These are phyloP conservation scores for Euglossa dilemma DNA, from an alignment of 1,140 invertebrate species.

Conservation along the genomic window DNA sequence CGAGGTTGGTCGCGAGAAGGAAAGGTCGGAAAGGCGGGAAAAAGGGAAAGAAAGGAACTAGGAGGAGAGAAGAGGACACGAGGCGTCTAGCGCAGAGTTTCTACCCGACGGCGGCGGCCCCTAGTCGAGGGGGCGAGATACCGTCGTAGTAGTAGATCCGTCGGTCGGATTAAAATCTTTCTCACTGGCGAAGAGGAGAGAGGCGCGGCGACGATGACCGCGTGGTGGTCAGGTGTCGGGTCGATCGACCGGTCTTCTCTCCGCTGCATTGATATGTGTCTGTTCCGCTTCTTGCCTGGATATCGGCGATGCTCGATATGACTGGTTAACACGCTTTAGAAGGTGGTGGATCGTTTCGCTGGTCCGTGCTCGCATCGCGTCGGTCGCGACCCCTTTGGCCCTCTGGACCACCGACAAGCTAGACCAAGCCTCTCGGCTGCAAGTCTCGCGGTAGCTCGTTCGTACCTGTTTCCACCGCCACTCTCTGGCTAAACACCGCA, in stretches of 20 bases:
- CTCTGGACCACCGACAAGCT: slow-evolving; percentile 44
- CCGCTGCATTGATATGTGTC: slow-evolving; percentile 42
- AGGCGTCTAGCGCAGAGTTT: neutral
- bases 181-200: slow-evolving; percentile 9
- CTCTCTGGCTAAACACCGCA: slow-evolving; percentile 29
- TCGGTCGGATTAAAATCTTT: neutral
- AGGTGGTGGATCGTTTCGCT: neutral
- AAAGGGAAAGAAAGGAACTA: slow-evolving; percentile 15
- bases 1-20: slow-evolving; percentile 7
- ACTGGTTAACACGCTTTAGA: neutral
- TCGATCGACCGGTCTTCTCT: slow-evolving; percentile 19
- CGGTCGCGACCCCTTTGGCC: slow-evolving; percentile 7
- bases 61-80: neutral
- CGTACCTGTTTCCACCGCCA: neutral
- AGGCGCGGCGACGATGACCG: no score
- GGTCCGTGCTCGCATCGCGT: slow-evolving; percentile 31
- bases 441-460: slow-evolving; percentile 22
- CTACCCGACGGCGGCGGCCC: no score
- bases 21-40: slow-evolving; percentile 3
- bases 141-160: slow-evolving; percentile 11
- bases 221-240: neutral
- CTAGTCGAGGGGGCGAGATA: neutral
- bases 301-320: neutral
- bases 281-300: neutral
- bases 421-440: slow-evolving; percentile 58